phyloP scores from a whole-genome alignment of 2,888 invertebrate genomes.

The Bombylius discolor region DNA sequence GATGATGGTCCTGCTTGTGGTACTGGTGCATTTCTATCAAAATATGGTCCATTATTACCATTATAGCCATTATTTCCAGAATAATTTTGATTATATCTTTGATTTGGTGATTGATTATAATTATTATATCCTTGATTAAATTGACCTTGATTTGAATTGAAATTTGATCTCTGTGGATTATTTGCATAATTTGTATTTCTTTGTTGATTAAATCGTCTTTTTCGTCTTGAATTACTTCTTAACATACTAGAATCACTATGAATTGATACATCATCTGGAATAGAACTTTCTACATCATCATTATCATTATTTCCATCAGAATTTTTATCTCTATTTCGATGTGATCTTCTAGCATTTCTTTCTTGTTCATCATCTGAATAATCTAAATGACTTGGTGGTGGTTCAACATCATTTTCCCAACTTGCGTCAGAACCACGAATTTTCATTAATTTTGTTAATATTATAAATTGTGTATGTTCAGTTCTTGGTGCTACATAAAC shows the following conservation, averaged over 20 bases:
- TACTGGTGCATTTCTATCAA: background rate
- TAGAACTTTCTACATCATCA: background rate
- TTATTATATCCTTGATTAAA: background rate
- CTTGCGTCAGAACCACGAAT: slow-evolving; percentile 79
- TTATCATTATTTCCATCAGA: slow-evolving; percentile 12
- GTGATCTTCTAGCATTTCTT: slow-evolving; percentile 38
- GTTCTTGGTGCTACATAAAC: slow-evolving; percentile 77
- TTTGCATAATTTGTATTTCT: slow-evolving; percentile 1
- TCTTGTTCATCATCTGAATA: slow-evolving; percentile 88
- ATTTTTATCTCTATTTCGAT: slow-evolving; percentile 31
- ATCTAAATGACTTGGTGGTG: slow-evolving; percentile 56
- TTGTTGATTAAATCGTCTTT: slow-evolving; percentile 1
- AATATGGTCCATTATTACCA: background rate
- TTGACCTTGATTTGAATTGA: background rate
- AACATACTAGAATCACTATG: background rate
- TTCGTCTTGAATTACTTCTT: background rate
- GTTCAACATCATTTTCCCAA: slow-evolving; percentile 72
- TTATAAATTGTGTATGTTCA: slow-evolving; percentile 61
- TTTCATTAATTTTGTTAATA: slow-evolving; percentile 57
- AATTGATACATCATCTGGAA: background rate
- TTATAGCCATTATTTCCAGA: too few relatives aligned
- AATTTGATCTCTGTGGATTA: background rate
- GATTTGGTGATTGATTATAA: background rate
- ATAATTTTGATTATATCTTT: background rate
- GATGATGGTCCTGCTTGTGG: slow-evolving; percentile 2